phyloP scores from a whole-genome alignment of 2,113 vertebrate genomes.

The Girardinichthys multiradiatus region DNA sequence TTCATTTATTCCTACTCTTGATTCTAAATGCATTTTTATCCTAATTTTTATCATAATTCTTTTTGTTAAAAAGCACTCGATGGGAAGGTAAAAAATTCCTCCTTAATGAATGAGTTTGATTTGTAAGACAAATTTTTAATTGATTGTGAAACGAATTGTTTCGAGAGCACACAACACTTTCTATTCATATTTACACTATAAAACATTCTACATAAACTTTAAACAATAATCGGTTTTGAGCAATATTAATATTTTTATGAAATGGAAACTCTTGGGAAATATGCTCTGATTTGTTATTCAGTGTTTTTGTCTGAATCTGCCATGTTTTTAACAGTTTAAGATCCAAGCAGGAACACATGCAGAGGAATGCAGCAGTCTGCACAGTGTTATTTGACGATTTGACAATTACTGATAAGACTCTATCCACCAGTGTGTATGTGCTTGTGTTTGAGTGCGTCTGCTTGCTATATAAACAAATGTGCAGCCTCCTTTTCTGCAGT shows the following conservation, averaged over 20 bases:
- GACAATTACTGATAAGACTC: constrained; percentile 69
- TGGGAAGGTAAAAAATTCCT: too few relatives aligned
- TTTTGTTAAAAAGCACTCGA: too few relatives aligned
- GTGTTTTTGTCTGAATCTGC: neutral
- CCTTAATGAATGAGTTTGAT: too few relatives aligned
- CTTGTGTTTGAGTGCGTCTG: constrained; percentile 17
- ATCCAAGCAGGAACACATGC: constrained; percentile 4
- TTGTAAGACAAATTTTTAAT: neutral
- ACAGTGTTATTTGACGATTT: constrained; percentile 66
- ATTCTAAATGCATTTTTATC: too few relatives aligned
- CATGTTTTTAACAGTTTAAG: neutral
- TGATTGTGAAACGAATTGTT: neutral
- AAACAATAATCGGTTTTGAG: neutral
- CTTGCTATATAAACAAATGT: constrained; percentile 35
- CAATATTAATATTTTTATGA: neutral
- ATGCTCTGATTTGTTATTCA: neutral
- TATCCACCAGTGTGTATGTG: constrained; percentile 53
- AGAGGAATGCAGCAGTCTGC: constrained; percentile 61
- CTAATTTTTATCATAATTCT: too few relatives aligned
- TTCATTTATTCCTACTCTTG: too few relatives aligned
- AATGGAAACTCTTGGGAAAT: neutral
- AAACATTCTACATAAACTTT: neutral
- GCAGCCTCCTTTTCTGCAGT: constrained; percentile 15
- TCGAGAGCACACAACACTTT: neutral
- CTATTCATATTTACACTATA: neutral